These are phyloP conservation scores for Helicoverpa assulta DNA, from an alignment of 2,888 invertebrate genomes.

Conservation along the genomic window DNA sequence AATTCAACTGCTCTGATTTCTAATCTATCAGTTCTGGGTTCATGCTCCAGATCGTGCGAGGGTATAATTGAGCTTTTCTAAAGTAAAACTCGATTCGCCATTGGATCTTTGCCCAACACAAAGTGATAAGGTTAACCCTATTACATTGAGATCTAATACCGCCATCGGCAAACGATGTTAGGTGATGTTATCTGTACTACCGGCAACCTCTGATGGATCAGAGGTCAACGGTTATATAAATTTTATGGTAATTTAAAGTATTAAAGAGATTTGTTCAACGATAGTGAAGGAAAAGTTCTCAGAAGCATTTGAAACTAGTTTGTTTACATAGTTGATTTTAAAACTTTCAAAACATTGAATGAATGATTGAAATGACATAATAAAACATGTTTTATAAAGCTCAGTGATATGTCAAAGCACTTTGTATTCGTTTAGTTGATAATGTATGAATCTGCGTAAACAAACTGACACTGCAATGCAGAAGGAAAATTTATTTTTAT, in stretches of 20 bases:
- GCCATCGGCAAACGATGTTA: conserved; percentile 54
- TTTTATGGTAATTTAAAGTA: conserved; percentile 40
- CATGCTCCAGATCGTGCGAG: conserved; percentile 44
- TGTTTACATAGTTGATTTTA: conserved; percentile 13
- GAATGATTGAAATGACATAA: conserved; percentile 16
- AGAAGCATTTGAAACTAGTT: conserved; percentile 13
- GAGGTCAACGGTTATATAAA: conserved; percentile 42
- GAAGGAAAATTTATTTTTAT: conserved; percentile 61
- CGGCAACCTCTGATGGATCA: conserved; percentile 35
- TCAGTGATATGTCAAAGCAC: conserved; percentile 53
- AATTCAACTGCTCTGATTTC: conserved; percentile 21
- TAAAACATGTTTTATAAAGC: conserved; percentile 34
- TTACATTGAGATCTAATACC: conserved; percentile 44
- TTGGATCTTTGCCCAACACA: conserved; percentile 18
- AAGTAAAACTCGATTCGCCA: conserved; percentile 24
- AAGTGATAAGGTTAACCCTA: conserved; percentile 44
- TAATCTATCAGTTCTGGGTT: conserved; percentile 30
- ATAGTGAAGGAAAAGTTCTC: conserved; percentile 19
- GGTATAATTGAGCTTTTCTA: conserved; percentile 44
- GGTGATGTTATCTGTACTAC: conserved; percentile 48
- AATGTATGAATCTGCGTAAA: conserved; percentile 45
- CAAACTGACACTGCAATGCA: conserved; percentile 61
- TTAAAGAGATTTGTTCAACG: conserved; percentile 25
- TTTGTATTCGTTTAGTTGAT: conserved; percentile 46
- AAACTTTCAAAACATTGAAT: conserved; percentile 26